A percentile compares a stretch with the other conserved stretches of the same genome.
phyloP scores from a whole-genome alignment of 2,797 vertebrate genomes.

The Girardinus metallicus region DNA sequence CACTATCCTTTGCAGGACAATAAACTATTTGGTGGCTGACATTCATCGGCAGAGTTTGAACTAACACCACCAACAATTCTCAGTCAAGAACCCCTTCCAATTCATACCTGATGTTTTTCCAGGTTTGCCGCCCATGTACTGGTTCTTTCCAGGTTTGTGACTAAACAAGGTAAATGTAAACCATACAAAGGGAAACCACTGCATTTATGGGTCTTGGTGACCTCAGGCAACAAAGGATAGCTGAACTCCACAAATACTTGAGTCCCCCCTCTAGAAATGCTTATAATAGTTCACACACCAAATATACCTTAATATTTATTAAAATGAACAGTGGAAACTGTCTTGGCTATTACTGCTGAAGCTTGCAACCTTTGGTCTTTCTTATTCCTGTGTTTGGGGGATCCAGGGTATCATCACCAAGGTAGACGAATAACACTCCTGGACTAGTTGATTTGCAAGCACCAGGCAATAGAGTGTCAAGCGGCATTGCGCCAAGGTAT shows the following conservation, averaged over 20 bases:
- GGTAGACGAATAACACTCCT: not conserved
- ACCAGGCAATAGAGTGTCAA: not conserved
- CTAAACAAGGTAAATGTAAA: not conserved
- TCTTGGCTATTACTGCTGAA: not conserved
- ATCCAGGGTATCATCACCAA: not conserved
- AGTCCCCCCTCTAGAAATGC: not conserved
- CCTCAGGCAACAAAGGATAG: not conserved
- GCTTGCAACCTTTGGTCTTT: not conserved
- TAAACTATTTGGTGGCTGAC: not conserved
- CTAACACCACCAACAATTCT: not conserved
- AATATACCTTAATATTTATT: not conserved
- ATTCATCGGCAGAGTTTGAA: not conserved
- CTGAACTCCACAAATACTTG: not conserved
- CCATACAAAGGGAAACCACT: not conserved
- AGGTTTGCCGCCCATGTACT: not conserved
- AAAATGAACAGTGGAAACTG: not conserved
- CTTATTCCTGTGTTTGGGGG: not conserved
- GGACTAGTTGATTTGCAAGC: not conserved
- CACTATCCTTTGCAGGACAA: not conserved
- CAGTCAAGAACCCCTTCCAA: not conserved
- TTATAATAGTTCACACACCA: not conserved
- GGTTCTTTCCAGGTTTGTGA: not conserved
- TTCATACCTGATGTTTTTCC: not conserved
- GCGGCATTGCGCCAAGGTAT: not conserved
- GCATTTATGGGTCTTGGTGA: not conserved